Percentiles rank a stretch among this genome's conserved stretches.
These are phyloP conservation scores for Sympetrum striolatum DNA, from an alignment of 2,888 invertebrate genomes.

Conservation along the genomic window DNA sequence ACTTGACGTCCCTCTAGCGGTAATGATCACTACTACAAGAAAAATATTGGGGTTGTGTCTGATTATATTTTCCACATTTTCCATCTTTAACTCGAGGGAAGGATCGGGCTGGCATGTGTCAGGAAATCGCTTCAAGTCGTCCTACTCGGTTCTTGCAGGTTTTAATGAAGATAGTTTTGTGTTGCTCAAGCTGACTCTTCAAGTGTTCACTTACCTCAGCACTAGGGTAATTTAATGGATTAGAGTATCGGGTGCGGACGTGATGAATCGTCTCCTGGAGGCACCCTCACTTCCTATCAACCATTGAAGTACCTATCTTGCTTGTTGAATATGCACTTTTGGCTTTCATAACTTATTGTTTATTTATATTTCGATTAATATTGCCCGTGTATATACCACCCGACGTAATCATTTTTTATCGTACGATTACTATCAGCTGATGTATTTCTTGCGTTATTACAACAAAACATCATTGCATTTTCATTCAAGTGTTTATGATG, in stretches of 20 bases:
- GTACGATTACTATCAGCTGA: not conserved
- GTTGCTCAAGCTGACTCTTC: constrained; percentile 7
- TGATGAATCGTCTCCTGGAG: not conserved
- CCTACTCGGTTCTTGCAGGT: not conserved
- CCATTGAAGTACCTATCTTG: not conserved
- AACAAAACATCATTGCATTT: too few species aligned
- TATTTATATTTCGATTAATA: not conserved
- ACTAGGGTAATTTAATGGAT: not conserved
- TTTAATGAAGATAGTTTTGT: not conserved
- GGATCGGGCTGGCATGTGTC: constrained; percentile 9
- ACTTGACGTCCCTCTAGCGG: not conserved
- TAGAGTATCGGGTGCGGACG: not conserved
- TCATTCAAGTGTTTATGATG: too few species aligned
- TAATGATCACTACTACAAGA: not conserved
- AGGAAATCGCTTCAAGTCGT: not conserved
- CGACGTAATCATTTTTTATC: not conserved
- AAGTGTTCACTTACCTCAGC: not conserved
- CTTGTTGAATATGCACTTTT: not conserved
- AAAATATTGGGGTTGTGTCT: not conserved
- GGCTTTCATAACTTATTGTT: not conserved
- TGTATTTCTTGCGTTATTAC: not conserved
- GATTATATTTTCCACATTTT: not conserved
- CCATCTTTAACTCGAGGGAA: not conserved
- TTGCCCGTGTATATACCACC: not conserved
- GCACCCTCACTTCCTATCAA: not conserved